Percentiles rank a stretch among this genome's conserved stretches.
Conservation (phyloP, 2,888 invertebrate species). For the Pheosia gnoma region DNA sequence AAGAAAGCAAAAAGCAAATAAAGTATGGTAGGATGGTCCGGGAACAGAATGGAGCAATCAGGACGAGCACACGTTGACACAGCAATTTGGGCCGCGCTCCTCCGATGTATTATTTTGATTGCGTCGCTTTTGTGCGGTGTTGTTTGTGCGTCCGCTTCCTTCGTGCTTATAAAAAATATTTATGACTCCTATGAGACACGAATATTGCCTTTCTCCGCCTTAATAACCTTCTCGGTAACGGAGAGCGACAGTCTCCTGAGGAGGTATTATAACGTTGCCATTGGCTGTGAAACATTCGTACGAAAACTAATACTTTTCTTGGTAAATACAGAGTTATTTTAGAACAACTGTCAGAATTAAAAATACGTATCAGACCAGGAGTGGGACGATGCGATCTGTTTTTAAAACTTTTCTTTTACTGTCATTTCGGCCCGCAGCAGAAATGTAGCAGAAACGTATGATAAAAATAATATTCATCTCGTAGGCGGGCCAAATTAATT, state of each 20-base stretch:
- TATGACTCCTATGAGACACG: constrained; percentile 57
- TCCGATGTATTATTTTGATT: constrained; percentile 80
- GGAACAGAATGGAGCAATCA: constrained; percentile 80
- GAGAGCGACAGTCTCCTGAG: constrained; percentile 48
- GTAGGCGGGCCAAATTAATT: no score
- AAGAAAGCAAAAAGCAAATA: constrained; percentile 66
- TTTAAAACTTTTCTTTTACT: no score
- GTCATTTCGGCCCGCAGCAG: no score
- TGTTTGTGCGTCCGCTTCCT: constrained; percentile 66
- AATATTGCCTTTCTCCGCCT: constrained; percentile 57
- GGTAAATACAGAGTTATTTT: background rate
- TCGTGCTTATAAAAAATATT: constrained; percentile 65
- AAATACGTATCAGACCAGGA: no score
- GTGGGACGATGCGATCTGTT: no score
- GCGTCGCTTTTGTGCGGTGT: constrained; percentile 72
- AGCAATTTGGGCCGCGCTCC: constrained; percentile 75
- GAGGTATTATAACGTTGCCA: constrained; percentile 45
- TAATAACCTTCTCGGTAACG: constrained; percentile 53
- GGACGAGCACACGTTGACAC: constrained; percentile 78
- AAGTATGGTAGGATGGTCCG: constrained; percentile 56
- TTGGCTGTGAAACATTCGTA: constrained; percentile 34
- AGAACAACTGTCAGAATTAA: no score
- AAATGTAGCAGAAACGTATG: no score
- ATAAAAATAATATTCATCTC: no score
- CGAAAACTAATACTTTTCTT: constrained; percentile 25